A percentile compares a stretch with the other conserved stretches of the same genome.
Conservation (phyloP, 2,113 vertebrate species). For the Puntigrus tetrazona region DNA sequence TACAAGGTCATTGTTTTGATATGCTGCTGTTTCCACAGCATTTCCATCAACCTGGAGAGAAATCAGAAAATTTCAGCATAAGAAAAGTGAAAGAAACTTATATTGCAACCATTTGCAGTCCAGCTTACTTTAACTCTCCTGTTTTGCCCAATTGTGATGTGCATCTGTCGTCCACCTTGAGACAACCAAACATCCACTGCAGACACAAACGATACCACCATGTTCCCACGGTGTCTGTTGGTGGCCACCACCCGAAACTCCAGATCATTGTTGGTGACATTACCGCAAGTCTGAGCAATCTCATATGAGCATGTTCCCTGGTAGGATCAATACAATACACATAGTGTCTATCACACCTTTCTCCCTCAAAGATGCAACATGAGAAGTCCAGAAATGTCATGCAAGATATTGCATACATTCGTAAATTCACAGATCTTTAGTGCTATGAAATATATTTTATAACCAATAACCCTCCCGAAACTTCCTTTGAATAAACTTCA, state of each 20-base stretch:
- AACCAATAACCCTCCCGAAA: neutral
- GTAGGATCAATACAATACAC: neutral
- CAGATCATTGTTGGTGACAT: slow-evolving; percentile 3
- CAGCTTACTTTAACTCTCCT: slow-evolving; percentile 61
- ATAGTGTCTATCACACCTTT: neutral
- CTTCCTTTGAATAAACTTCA: neutral
- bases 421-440: neutral
- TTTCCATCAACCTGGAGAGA: slow-evolving; percentile 40
- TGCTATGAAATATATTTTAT: neutral
- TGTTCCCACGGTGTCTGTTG: slow-evolving; percentile 67
- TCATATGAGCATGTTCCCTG: slow-evolving; percentile 78
- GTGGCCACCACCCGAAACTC: slow-evolving; percentile 65
- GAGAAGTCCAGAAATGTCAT: neutral
- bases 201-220: slow-evolving; percentile 67
- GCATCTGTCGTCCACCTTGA: neutral
- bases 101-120: neutral
- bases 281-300: slow-evolving; percentile 63
- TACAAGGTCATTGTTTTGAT: slow-evolving; percentile 48
- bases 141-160: slow-evolving; percentile 63
- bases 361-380: neutral
- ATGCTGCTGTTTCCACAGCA: slow-evolving; percentile 42
- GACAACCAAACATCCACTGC: slow-evolving; percentile 67
- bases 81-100: neutral
- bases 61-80: neutral
- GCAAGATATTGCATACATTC: neutral